These are phyloP conservation scores for Antheraea yamamai DNA, from an alignment of 2,888 invertebrate species.

Conservation along the genomic window DNA sequence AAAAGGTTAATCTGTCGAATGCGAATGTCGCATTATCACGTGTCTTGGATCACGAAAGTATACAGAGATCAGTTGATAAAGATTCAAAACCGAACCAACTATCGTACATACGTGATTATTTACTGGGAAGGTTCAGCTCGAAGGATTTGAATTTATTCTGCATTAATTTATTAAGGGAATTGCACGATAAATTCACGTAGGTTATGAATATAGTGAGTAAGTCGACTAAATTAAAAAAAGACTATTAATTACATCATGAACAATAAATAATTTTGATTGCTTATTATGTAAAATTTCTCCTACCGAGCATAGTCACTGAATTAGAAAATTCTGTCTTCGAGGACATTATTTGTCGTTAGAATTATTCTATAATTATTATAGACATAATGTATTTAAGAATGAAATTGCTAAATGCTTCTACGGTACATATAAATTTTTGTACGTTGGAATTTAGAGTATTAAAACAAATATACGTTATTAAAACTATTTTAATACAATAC, in stretches of 20 bases:
- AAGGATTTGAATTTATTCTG: conserved; percentile 60
- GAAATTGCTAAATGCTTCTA: not conserved
- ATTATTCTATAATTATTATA: no score
- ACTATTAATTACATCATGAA: no score
- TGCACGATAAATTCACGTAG: conserved; percentile 47
- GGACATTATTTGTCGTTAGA: no score
- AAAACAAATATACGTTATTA: conserved; percentile 45
- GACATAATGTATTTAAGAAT: no score
- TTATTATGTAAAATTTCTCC: no score
- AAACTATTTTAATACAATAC: conserved; percentile 71
- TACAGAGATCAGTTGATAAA: conserved; percentile 7
- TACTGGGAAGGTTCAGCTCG: conserved; percentile 51
- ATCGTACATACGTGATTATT: conserved; percentile 49
- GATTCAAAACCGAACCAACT: conserved; percentile 31
- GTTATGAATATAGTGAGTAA: not conserved
- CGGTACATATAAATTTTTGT: conserved; percentile 21
- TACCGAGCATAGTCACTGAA: no score
- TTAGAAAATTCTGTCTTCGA: no score
- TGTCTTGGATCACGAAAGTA: conserved; percentile 43
- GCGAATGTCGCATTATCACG: conserved; percentile 39
- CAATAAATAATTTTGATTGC: no score
- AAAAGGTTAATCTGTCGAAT: conserved; percentile 43
- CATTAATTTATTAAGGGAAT: conserved; percentile 53
- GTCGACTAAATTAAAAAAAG: not conserved
- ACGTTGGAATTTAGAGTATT: conserved; percentile 24